Evolutionary conservation across 2,797 vertebrate genomes (phyloP).

Genomic region (Cossypha polioptera): DNA sequence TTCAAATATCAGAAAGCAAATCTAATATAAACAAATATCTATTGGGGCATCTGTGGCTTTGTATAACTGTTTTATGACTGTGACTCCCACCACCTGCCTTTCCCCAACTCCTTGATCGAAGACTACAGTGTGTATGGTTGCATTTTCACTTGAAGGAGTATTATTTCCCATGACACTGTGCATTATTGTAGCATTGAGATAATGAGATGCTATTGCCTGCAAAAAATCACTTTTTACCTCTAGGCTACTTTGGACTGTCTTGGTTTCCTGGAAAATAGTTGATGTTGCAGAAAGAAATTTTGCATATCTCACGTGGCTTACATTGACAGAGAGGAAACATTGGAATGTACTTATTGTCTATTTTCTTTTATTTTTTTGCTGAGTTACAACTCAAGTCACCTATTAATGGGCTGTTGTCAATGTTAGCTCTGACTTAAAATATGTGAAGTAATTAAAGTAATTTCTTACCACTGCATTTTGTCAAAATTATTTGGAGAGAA

Average conservation of each 20-base stretch:
- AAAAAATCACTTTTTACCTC: constrained; percentile 11
- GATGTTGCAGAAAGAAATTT: background rate
- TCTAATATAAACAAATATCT: background rate
- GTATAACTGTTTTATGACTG: background rate
- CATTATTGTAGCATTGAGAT: background rate
- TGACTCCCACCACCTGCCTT: background rate
- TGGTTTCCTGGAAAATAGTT: constrained; percentile 3
- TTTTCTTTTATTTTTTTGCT: background rate
- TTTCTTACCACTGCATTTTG: background rate
- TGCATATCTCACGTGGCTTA: background rate
- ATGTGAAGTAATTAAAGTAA: background rate
- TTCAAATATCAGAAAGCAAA: background rate
- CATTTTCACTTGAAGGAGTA: background rate
- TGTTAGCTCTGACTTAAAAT: constrained; percentile 43
- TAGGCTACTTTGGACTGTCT: background rate
- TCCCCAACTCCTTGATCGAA: background rate
- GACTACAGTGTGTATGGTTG: background rate
- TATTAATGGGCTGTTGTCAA: constrained; percentile 1
- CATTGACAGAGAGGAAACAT: background rate
- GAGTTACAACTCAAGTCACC: background rate
- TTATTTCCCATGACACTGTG: background rate
- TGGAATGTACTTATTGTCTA: background rate
- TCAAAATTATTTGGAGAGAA: constrained; percentile 11
- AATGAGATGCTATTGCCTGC: background rate
- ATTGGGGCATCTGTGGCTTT: background rate